A percentile compares a stretch with the other conserved stretches of the same genome.
phyloP scores from a whole-genome alignment of 2,888 invertebrate species.

The Lathronympha strigana region DNA sequence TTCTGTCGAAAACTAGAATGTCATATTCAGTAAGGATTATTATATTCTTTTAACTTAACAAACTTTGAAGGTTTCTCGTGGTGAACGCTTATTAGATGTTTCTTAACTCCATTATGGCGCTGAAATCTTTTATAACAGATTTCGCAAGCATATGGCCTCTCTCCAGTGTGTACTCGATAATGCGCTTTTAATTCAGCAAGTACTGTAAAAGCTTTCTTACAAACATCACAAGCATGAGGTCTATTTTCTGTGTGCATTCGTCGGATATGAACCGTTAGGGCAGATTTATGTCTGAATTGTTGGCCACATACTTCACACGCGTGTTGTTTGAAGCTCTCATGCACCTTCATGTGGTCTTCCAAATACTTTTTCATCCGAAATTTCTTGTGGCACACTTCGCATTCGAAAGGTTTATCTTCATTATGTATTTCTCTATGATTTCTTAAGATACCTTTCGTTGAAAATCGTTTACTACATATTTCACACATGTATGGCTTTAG shows the following conservation, averaged over 20 bases:
- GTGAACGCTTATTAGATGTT: slow-evolving; percentile 11
- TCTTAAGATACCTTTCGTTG: slow-evolving; percentile 4
- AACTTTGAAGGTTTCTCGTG: slow-evolving; percentile 18
- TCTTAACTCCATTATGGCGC: slow-evolving; percentile 3
- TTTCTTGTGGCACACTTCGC: background rate
- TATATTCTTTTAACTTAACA: slow-evolving; percentile 13
- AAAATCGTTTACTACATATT: slow-evolving; percentile 12
- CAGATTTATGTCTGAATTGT: slow-evolving; percentile 9
- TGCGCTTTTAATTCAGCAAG: slow-evolving; percentile 7
- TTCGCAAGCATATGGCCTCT: slow-evolving; percentile 11
- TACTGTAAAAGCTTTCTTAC: slow-evolving; percentile 13
- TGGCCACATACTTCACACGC: slow-evolving; percentile 15
- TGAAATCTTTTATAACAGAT: slow-evolving; percentile 15
- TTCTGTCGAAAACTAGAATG: background rate
- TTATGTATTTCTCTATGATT: slow-evolving; percentile 5
- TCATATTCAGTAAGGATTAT: background rate
- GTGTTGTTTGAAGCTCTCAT: slow-evolving; percentile 9
- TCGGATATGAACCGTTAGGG: background rate
- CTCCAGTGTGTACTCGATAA: slow-evolving; percentile 13
- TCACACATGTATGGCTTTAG: slow-evolving; percentile 3
- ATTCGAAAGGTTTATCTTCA: background rate
- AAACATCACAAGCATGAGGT: slow-evolving; percentile 6
- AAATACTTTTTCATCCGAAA: slow-evolving; percentile 9
- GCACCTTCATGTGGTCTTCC: slow-evolving; percentile 2
- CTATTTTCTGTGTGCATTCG: slow-evolving; percentile 1